Evolutionary conservation across 2,797 vertebrate species (phyloP).

Genomic region (Lophura swinhoii): DNA sequence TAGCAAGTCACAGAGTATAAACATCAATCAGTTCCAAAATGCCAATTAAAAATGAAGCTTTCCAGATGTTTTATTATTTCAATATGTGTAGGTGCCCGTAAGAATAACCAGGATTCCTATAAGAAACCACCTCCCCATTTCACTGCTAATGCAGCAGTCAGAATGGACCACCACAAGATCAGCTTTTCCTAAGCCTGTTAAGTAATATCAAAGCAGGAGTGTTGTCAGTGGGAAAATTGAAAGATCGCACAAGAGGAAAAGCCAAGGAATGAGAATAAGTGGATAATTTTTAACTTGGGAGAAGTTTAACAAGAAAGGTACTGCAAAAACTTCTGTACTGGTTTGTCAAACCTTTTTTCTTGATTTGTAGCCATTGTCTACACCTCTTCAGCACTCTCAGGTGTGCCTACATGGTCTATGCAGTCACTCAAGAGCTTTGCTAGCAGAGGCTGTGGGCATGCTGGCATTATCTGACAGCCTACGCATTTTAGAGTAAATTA

Average conservation of each 20-base stretch:
- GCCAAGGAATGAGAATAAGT: accelerated
- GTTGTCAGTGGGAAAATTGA: neutral
- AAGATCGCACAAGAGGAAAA: accelerated
- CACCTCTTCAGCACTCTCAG: neutral
- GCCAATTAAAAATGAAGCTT: neutral
- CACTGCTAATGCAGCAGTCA: neutral
- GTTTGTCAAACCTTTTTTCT: neutral
- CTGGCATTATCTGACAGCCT: neutral
- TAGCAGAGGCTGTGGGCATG: neutral
- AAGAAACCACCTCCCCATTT: neutral
- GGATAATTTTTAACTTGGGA: neutral
- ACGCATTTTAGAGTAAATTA: neutral
- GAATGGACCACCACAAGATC: neutral
- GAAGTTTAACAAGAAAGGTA: neutral
- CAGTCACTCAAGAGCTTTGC: neutral
- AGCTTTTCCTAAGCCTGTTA: neutral
- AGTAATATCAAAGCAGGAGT: neutral
- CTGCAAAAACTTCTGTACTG: accelerated
- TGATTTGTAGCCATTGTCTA: neutral
- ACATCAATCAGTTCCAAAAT: slow-evolving; percentile 1
- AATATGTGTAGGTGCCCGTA: neutral
- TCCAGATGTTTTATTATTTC: neutral
- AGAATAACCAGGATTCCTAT: neutral
- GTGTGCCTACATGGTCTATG: neutral
- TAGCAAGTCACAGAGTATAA: neutral